Evolutionary conservation across 1,140 invertebrate genomes (phyloP).

Genomic region (Pseudomyrmex concolor): DNA sequence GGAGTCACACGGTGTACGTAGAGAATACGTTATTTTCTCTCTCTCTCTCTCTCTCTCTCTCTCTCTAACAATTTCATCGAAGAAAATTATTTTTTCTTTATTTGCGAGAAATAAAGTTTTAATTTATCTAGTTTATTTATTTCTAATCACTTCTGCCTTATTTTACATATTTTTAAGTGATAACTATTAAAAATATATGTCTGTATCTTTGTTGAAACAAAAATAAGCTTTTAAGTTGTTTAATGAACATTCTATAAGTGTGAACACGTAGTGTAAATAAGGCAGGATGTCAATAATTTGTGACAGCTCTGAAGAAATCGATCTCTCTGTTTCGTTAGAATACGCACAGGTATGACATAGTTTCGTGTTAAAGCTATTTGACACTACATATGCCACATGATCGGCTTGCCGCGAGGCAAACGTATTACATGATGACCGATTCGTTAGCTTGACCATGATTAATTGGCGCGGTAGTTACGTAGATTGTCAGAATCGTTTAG

Average conservation of each 20-base stretch:
- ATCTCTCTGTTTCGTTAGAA: neutral
- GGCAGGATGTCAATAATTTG: too few relatives aligned
- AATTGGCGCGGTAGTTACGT: conserved; percentile 30
- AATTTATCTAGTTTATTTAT: neutral
- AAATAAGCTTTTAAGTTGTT: too few relatives aligned
- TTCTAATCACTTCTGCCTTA: neutral
- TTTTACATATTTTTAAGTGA: too few relatives aligned
- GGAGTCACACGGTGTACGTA: neutral
- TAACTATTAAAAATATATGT: too few relatives aligned
- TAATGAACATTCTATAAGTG: neutral
- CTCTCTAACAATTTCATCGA: too few relatives aligned
- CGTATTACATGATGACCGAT: conserved; percentile 28
- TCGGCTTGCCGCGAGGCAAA: conserved; percentile 10
- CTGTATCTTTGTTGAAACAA: too few relatives aligned
- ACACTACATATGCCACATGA: neutral
- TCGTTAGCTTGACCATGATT: conserved; percentile 32
- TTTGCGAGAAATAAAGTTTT: neutral
- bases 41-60: too few relatives aligned
- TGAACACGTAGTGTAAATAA: neutral
- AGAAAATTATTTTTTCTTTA: neutral
- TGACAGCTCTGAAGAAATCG: neutral
- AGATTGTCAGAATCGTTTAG: conserved; percentile 40
- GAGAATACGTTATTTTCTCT: too few relatives aligned
- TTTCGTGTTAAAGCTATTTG: conserved; percentile 10
- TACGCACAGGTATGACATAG: neutral